Conservation (phyloP, 2,113 vertebrate species). For the Brachypteracias leptosomus region DNA sequence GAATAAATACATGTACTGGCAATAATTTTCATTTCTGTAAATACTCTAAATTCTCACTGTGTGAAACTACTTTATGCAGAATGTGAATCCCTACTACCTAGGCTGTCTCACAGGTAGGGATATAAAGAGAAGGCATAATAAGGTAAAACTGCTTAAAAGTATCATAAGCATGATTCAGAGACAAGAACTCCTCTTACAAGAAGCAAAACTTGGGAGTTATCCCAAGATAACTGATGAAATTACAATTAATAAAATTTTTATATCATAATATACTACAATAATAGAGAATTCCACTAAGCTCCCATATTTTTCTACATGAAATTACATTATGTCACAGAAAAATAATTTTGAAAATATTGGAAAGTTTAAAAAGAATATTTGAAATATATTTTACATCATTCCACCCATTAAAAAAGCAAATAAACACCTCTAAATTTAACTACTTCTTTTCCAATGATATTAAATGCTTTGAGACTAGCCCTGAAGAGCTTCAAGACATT, state of each 20-base stretch:
- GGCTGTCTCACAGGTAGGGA: background rate
- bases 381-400: background rate
- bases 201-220: background rate
- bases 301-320: background rate
- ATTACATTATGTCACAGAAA: background rate
- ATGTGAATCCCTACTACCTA: background rate
- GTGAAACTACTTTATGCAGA: background rate
- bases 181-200: background rate
- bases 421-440: background rate
- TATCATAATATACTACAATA: background rate
- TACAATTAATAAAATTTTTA: background rate
- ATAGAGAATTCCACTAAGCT: background rate
- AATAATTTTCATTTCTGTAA: slow-evolving; percentile 8
- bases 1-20: background rate
- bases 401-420: background rate
- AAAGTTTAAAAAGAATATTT: background rate
- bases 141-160: background rate
- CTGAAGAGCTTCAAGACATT: background rate
- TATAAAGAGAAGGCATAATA: background rate
- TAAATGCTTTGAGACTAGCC: background rate
- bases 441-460: background rate
- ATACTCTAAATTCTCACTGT: slow-evolving; percentile 14
- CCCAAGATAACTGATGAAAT: background rate
- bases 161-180: background rate
- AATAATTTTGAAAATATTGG: background rate